These are phyloP conservation scores for Heliconius congener DNA, from an alignment of 1,140 invertebrate genomes.

Conservation along the genomic window DNA sequence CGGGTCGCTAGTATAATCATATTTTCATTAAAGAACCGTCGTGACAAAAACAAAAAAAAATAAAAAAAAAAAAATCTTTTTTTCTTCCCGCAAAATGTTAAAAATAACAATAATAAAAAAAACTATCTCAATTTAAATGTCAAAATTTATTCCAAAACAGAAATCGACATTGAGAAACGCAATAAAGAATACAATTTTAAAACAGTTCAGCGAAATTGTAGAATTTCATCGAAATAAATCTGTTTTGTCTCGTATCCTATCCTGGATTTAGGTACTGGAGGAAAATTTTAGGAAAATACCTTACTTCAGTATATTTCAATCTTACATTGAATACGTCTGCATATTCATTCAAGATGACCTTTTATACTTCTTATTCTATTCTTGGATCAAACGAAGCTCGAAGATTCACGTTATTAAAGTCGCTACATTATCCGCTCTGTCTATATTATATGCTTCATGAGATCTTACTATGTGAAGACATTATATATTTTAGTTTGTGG, in stretches of 20 bases:
- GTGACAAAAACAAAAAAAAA: too few relatives aligned
- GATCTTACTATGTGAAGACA: background rate
- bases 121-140: background rate
- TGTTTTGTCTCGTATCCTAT: constrained; percentile 41
- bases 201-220: constrained; percentile 37
- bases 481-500: background rate
- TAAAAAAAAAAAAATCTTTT: too few relatives aligned
- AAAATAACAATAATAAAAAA: too few relatives aligned
- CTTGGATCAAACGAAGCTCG: constrained; percentile 13
- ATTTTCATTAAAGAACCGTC: too few relatives aligned
- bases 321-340: constrained; percentile 33
- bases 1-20: too few relatives aligned
- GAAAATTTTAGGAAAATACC: constrained; percentile 41
- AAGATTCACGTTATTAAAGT: constrained; percentile 10
- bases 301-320: constrained; percentile 38
- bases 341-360: constrained; percentile 23
- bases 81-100: too few relatives aligned
- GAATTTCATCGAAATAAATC: constrained; percentile 46
- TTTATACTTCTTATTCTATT: constrained; percentile 26
- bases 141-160: background rate
- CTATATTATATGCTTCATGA: background rate
- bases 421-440: background rate
- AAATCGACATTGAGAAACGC: constrained; percentile 14
- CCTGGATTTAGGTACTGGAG: constrained; percentile 40
- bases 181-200: constrained; percentile 40